A percentile compares a stretch with the other conserved stretches of the same genome.
phyloP scores from a whole-genome alignment of 2,797 vertebrate species.

The Acanthopagrus latus region DNA sequence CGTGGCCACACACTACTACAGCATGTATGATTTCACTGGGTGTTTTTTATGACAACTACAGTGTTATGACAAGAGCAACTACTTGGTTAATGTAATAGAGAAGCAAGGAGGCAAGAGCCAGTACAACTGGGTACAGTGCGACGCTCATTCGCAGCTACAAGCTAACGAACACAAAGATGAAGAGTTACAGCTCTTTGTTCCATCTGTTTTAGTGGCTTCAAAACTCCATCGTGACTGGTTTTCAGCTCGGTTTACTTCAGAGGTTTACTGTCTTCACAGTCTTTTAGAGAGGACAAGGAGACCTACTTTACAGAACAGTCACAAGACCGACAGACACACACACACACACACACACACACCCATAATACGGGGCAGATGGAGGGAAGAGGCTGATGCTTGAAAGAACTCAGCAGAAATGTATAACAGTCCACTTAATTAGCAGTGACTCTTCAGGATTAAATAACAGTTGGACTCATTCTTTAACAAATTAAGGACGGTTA shows the following conservation, averaged over 20 bases:
- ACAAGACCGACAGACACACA: slow-evolving; percentile 55
- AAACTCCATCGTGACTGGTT: slow-evolving; percentile 1
- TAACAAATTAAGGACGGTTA: slow-evolving; percentile 8
- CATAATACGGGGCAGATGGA: background rate
- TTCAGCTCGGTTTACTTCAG: slow-evolving; percentile 17
- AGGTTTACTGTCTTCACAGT: slow-evolving; percentile 26
- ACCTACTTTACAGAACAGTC: slow-evolving; percentile 71
- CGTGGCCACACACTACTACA: background rate
- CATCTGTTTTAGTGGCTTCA: background rate
- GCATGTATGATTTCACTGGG: too few species aligned
- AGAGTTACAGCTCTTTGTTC: background rate
- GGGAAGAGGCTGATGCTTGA: background rate
- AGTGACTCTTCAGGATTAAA: slow-evolving; percentile 18
- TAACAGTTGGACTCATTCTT: slow-evolving; percentile 35
- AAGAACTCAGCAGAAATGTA: background rate
- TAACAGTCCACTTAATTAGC: slow-evolving; percentile 21
- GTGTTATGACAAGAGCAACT: background rate
- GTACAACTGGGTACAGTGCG: background rate
- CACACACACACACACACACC: slow-evolving; percentile 11
- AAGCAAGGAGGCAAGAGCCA: background rate
- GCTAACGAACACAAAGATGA: background rate
- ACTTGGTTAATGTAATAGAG: background rate
- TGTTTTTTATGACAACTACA: background rate
- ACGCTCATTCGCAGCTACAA: background rate
- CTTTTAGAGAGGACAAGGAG: slow-evolving; percentile 65